Evolutionary conservation across 2,113 vertebrate genomes (phyloP).

Genomic region (Archilochus colubris): DNA sequence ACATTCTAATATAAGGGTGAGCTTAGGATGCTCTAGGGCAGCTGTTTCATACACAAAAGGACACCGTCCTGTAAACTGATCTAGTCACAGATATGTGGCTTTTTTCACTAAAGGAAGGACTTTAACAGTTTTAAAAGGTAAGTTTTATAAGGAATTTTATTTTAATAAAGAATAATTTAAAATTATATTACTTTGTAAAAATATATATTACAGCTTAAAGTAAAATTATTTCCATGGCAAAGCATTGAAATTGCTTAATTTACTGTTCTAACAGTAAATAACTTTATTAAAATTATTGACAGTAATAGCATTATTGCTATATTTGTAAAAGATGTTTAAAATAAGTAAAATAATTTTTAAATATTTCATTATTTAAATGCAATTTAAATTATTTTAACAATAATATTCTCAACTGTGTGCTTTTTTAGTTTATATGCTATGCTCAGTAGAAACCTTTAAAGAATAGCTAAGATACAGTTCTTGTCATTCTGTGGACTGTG

Average conservation of each 20-base stretch:
- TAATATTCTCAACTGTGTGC: background rate
- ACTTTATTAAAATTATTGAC: too few relatives aligned
- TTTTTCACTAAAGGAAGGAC: background rate
- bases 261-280: background rate
- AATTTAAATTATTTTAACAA: background rate
- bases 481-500: background rate
- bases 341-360: background rate
- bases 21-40: background rate
- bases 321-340: background rate
- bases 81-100: background rate
- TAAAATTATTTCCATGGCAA: background rate
- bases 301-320: too few relatives aligned
- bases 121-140: slow-evolving; percentile 52
- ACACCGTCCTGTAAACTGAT: background rate
- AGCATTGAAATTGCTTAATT: background rate
- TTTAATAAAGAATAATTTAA: slow-evolving; percentile 6
- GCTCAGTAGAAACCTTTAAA: background rate
- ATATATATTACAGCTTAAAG: slow-evolving; percentile 17
- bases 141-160: slow-evolving; percentile 45
- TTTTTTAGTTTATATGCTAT: background rate
- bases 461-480: background rate
- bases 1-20: background rate
- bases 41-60: background rate
- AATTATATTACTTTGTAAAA: background rate
- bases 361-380: background rate